Evolutionary conservation across 2,113 vertebrate genomes (phyloP), one percentile per base, ranked within the genome.

Genomic region (Eretmochelys imbricata): DNA sequence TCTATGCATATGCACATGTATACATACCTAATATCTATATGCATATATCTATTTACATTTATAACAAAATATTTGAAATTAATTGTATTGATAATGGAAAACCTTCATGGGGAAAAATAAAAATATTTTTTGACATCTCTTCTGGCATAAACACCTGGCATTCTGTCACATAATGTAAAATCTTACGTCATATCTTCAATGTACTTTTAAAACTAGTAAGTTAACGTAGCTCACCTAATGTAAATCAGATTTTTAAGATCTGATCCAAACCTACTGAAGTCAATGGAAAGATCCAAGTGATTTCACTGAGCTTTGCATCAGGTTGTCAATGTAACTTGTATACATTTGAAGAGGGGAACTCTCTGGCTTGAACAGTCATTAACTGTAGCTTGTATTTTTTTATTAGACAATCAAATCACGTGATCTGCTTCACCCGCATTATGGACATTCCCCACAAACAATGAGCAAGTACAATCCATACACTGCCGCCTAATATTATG

Each of bases 301-400:
- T 88, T 92, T 88, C 89, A n/a, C 49, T 87, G 87, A 87, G 55
- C 25, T 93, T 84, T 92, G 90, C 94, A 87, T 59, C n/a, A 75
- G 86, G 57, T 57, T 69, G 93, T 88, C 49, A 49, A 20, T 42
- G 62, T 46, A 95, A 94, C 91, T 78, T 95, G 85, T 92, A 85
- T 55, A 5, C 88, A 94, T 90, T 86, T 94, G 84, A 94, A 90
- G 49, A 57, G 84, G 87, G 25, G 91, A 80, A 53, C 42, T 85
- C 85, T 93, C 92, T 91, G 81, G 49, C 55, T 89, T 93, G 86
- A 94, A 87, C 93, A 87, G 80, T 78, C 31, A 75, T 81, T 95
- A 94, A 94, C 90, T 89, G 90, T 93, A 96, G 95, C 87, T 93
- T 94, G 85, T 49, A 55, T 91, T 87, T 94, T 90, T 87, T 94